A percentile compares a stretch with the other conserved stretches of the same genome.
Conservation (phyloP, 2,888 invertebrate species). For the Seladonia tumulorum region DNA sequence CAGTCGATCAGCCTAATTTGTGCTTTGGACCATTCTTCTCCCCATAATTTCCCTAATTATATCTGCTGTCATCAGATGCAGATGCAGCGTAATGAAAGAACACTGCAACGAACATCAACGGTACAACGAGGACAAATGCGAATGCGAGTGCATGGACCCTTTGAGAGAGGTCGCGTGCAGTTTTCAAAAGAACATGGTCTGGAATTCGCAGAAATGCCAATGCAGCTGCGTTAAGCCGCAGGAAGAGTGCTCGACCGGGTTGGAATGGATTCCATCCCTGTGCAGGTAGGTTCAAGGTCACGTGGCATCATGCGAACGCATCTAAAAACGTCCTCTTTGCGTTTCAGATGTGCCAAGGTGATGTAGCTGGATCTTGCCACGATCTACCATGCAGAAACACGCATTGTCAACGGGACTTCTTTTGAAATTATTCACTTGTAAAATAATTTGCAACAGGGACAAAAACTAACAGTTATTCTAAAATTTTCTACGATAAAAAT, state of each 20-base stretch:
- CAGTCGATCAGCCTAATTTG: too few species aligned
- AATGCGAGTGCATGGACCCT: slow-evolving; percentile 55
- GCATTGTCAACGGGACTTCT: neutral
- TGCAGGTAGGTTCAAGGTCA: slow-evolving; percentile 57
- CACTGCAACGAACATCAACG: slow-evolving; percentile 55
- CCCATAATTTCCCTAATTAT: neutral
- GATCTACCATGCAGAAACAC: neutral
- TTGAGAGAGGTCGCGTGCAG: slow-evolving; percentile 22
- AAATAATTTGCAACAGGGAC: too few species aligned
- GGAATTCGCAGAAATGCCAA: slow-evolving; percentile 56
- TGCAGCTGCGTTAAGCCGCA: slow-evolving; percentile 52
- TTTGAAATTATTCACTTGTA: too few species aligned
- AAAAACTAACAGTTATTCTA: too few species aligned
- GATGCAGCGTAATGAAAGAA: slow-evolving; percentile 43
- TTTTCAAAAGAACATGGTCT: slow-evolving; percentile 42
- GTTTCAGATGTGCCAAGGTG: neutral
- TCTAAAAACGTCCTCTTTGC: neutral
- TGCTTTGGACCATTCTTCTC: too few species aligned
- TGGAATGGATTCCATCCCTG: slow-evolving; percentile 50
- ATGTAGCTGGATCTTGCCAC: neutral
- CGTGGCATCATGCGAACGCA: neutral
- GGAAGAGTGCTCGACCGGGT: slow-evolving; percentile 51
- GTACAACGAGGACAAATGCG: slow-evolving; percentile 46
- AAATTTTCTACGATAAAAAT: too few species aligned
- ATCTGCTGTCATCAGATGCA: slow-evolving; percentile 35